Percentiles rank a stretch among this genome's conserved stretches.
These are phyloP conservation scores for Colius striatus DNA, from an alignment of 2,113 vertebrate species.

Conservation along the genomic window DNA sequence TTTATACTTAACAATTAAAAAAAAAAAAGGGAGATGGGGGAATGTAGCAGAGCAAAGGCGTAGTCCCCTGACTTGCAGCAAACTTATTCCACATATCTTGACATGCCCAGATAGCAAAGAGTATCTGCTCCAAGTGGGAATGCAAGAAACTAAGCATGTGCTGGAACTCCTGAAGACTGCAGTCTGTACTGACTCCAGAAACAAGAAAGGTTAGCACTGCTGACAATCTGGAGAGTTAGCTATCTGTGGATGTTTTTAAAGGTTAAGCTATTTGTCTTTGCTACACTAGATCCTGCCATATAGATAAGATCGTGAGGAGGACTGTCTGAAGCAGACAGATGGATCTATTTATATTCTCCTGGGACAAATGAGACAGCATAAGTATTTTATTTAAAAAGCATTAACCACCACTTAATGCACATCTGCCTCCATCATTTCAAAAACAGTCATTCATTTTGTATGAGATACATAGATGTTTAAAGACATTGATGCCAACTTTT, in stretches of 20 bases:
- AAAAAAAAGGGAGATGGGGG: neutral
- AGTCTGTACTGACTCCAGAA: neutral
- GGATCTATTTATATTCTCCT: constrained; percentile 11
- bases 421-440: constrained; percentile 32
- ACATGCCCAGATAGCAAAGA: neutral
- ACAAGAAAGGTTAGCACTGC: neutral
- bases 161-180: neutral
- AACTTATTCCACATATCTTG: neutral
- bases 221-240: neutral
- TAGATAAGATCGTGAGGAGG: neutral
- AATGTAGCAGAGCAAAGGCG: neutral
- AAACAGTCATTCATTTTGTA: neutral
- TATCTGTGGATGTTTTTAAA: neutral
- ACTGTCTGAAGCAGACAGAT: neutral
- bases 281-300: neutral
- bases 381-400: constrained; percentile 19
- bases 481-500: constrained; percentile 34
- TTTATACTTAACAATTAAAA: neutral
- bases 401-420: constrained; percentile 33
- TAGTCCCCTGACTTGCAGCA: neutral
- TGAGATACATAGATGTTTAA: neutral
- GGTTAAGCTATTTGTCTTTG: neutral
- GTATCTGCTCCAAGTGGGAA: neutral
- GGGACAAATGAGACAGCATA: constrained; percentile 18
- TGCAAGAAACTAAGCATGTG: neutral